Evolutionary conservation across 2,797 vertebrate species (phyloP).

Genomic region (Dendrocincla fuliginosa): DNA sequence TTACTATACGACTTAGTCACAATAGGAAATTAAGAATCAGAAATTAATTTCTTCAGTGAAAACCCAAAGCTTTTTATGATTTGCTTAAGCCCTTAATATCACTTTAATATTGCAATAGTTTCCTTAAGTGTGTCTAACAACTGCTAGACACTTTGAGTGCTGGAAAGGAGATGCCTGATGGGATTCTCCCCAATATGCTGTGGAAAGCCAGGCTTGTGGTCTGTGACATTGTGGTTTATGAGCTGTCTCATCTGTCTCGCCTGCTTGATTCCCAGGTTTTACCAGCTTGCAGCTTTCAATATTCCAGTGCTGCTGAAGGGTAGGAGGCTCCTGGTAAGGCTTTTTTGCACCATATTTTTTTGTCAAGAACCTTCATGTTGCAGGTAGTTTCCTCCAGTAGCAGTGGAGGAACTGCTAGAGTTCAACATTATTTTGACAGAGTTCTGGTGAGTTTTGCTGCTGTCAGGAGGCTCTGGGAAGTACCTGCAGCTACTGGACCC

Average conservation of each 20-base stretch:
- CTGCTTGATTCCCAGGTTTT: not conserved
- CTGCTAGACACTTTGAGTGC: too few species aligned
- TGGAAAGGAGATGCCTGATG: not conserved
- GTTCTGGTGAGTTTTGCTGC: not conserved
- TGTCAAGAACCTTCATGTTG: not conserved
- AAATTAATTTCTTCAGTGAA: not conserved
- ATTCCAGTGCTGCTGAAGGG: not conserved
- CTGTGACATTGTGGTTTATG: not conserved
- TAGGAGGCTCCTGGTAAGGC: not conserved
- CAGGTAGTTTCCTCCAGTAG: not conserved
- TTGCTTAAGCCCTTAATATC: not conserved
- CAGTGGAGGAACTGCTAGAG: too few species aligned
- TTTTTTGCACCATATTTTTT: not conserved
- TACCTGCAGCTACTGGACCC: not conserved
- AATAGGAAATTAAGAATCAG: not conserved
- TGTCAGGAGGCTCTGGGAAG: not conserved
- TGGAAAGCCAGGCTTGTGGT: not conserved
- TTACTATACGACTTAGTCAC: not conserved
- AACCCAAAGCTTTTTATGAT: not conserved
- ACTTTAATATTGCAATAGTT: not conserved
- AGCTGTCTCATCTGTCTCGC: rapidly evolving
- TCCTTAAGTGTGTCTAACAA: not conserved
- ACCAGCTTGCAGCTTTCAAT: not conserved
- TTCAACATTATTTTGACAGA: not conserved
- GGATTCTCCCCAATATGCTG: not conserved